A percentile compares a stretch with the other conserved stretches of the same genome.
These are phyloP conservation scores for Ips typographus DNA, from an alignment of 1,140 invertebrate genomes.

Conservation along the genomic window DNA sequence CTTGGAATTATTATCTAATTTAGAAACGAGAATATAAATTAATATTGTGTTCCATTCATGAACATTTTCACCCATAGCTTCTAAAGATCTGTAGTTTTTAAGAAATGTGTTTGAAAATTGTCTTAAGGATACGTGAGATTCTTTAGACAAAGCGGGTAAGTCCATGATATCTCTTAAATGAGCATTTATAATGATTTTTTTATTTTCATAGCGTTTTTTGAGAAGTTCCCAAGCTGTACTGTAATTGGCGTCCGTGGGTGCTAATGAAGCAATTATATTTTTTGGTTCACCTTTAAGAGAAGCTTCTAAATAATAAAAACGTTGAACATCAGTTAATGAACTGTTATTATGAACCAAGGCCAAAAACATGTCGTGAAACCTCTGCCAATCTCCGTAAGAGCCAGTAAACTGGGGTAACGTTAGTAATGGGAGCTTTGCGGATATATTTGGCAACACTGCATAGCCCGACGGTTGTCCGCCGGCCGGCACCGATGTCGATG, in stretches of 20 bases:
- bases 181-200: slow-evolving; percentile 25
- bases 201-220: slow-evolving; percentile 26
- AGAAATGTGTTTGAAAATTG: slow-evolving; percentile 17
- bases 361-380: slow-evolving; percentile 45
- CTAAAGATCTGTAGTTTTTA: slow-evolving; percentile 12
- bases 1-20: too few species aligned
- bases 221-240: slow-evolving; percentile 20
- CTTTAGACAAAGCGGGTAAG: slow-evolving; percentile 3
- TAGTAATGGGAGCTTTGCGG: slow-evolving; percentile 5
- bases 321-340: slow-evolving; percentile 39
- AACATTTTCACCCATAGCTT: neutral
- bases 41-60: neutral
- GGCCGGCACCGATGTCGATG: too few species aligned
- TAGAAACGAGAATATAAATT: neutral
- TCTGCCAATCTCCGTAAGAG: slow-evolving; percentile 43
- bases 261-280: slow-evolving; percentile 28
- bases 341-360: slow-evolving; percentile 43
- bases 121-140: slow-evolving; percentile 15
- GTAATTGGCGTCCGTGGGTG: slow-evolving; percentile 19
- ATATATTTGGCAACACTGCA: neutral
- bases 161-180: slow-evolving; percentile 18
- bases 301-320: slow-evolving; percentile 42
- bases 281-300: slow-evolving; percentile 38
- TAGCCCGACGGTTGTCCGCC: too few species aligned
- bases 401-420: slow-evolving; percentile 43